These are phyloP conservation scores for Ryuthela nishihirai DNA, from an alignment of 2,888 invertebrate species.

Conservation along the genomic window DNA sequence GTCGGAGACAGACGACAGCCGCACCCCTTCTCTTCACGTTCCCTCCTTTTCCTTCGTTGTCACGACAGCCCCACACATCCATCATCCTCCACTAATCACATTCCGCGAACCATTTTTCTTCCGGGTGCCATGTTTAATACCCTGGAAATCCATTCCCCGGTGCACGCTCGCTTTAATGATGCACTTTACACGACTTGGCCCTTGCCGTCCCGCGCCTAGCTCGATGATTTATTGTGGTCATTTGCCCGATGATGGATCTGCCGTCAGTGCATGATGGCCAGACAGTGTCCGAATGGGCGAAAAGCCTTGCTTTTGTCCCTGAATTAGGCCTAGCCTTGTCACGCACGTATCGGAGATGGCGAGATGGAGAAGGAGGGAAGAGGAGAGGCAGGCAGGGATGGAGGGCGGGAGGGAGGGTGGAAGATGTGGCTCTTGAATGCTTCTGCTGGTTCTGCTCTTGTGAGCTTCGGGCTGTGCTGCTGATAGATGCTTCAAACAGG, in stretches of 20 bases:
- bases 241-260: conserved; percentile 1
- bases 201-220: neutral
- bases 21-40: no score
- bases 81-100: neutral
- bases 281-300: neutral
- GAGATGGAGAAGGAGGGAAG: no score
- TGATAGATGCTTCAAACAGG: no score
- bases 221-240: conserved; percentile 1
- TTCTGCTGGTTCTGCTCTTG: no score
- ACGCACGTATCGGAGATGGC: no score
- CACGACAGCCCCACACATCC: no score
- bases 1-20: no score
- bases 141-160: neutral
- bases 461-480: no score
- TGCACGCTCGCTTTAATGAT: neutral
- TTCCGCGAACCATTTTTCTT: neutral
- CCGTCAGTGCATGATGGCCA: neutral
- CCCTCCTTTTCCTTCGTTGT: no score
- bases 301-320: neutral
- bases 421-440: no score
- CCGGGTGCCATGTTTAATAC: conserved; percentile 1
- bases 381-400: no score
- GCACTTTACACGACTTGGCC: neutral
- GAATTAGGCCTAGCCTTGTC: neutral
- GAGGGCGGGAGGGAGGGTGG: no score